These are phyloP conservation scores for Drosophila colorata DNA, from an alignment of 2,888 invertebrate genomes.

Conservation along the genomic window DNA sequence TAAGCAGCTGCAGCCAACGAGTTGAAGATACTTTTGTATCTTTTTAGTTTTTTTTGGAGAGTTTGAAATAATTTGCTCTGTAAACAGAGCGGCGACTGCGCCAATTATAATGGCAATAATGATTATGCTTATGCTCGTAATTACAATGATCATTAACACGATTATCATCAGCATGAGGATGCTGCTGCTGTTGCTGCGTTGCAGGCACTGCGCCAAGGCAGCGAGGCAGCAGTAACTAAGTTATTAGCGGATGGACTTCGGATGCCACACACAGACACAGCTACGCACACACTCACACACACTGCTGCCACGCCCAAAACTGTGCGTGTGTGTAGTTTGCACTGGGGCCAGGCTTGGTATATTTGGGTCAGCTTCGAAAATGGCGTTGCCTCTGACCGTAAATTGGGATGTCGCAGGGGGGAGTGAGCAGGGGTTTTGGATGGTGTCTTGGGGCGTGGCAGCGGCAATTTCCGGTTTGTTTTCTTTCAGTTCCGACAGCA, in stretches of 20 bases:
- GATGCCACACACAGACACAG: slow-evolving; percentile 31
- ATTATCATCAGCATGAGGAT: slow-evolving; percentile 24
- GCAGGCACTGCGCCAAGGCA: slow-evolving; percentile 59
- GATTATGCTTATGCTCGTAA: slow-evolving; percentile 38
- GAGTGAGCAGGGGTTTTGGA: background rate
- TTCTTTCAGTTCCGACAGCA: slow-evolving; percentile 77
- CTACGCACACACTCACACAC: slow-evolving; percentile 16
- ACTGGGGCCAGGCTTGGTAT: slow-evolving; percentile 19
- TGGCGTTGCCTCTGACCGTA: slow-evolving; percentile 33
- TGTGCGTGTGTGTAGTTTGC: slow-evolving; percentile 11
- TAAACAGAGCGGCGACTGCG: slow-evolving; percentile 49
- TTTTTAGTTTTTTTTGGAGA: slow-evolving; percentile 39
- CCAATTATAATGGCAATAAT: slow-evolving; percentile 58
- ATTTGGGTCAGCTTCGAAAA: slow-evolving; percentile 57
- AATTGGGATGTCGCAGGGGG: slow-evolving; percentile 12
- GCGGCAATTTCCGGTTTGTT: slow-evolving; percentile 80
- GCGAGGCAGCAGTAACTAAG: slow-evolving; percentile 58
- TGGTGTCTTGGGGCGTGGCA: slow-evolving; percentile 51
- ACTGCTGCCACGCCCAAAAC: slow-evolving; percentile 27
- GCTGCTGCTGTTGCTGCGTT: background rate
- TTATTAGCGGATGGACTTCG: slow-evolving; percentile 66
- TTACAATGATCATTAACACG: slow-evolving; percentile 35
- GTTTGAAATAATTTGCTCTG: slow-evolving; percentile 60
- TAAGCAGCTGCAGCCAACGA: slow-evolving; percentile 40
- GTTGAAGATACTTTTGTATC: slow-evolving; percentile 47